Base-by-base conservation (phyloP, 2,797 vertebrate species). In the Pangasius djambal region DNA sequence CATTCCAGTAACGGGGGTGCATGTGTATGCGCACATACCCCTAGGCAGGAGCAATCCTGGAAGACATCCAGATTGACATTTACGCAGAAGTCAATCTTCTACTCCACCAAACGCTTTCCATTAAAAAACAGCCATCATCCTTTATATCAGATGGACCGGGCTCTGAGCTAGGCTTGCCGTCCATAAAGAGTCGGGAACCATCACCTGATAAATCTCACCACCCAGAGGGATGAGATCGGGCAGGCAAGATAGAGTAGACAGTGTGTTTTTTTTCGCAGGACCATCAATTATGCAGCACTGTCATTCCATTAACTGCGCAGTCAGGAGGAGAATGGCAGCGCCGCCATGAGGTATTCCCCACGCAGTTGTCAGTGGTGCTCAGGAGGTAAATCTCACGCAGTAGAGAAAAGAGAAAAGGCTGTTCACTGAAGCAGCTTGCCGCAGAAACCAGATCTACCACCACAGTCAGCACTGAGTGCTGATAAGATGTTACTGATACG, bases 241-340 rank as follows among this genome's bases (percentile, higher is more conserved):
- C 93, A 94, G 89, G 90, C 85, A 78, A 91, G 92, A 88, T 65
- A 40, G 83, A 92, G 86, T 91, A 93, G 91, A 69, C 89, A 90
- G 57, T 74, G 93, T 93, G 86, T 92, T 92, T 94, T 93, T 94
- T 94, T 94, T 94, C 90, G 91, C 89, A 88, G 82, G 55, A 22
- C 91, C 65, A 94, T 97, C 95, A 96, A 96, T 96, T 95, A 96
- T 96, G 95, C 95, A 96, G 95, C 91, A 81, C 94, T 93, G 93
- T 94, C 95, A 94, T 95, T 96, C 94, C 94, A 94, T 95, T 95
- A 95, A 93, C 91, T 89, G 74, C 93, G 92, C 92, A 91, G 92
- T 91, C 93, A 92, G 92, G 92, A 92, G 92, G 94, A 96, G 95
- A 94, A 95, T 93, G 94, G 92, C 82, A 92, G 92, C 90, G 92